These are phyloP conservation scores for Pyrrhosoma nymphula DNA, from an alignment of 2,888 invertebrate species.

Conservation along the genomic window DNA sequence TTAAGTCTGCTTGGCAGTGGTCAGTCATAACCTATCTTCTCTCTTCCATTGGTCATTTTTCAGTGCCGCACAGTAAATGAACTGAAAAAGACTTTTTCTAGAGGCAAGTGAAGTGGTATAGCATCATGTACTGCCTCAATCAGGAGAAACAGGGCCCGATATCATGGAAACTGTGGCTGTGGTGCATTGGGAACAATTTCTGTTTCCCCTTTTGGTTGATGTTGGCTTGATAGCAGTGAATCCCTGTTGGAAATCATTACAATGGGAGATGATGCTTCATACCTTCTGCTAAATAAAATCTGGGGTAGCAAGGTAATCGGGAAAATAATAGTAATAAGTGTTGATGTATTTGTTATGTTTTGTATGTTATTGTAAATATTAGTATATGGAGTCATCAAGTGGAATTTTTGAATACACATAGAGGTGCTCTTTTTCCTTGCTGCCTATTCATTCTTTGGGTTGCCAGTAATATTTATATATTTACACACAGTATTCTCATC, in stretches of 20 bases:
- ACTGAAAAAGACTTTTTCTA: conserved; percentile 63
- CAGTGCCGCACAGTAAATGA: conserved; percentile 62
- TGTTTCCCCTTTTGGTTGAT: conserved; percentile 37
- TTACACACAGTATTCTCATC: conserved; percentile 67
- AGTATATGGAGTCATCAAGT: conserved; percentile 58
- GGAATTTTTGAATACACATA: conserved; percentile 62
- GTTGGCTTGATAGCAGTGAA: conserved; percentile 62
- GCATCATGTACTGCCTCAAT: conserved; percentile 43
- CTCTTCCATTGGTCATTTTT: conserved; percentile 62
- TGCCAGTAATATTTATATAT: conserved; percentile 67
- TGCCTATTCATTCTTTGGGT: conserved; percentile 67
- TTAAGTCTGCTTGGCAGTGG: conserved; percentile 18
- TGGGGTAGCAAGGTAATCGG: conserved; percentile 65
- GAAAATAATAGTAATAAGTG: conserved; percentile 58
- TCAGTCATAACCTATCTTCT: conserved; percentile 61
- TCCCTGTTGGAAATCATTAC: conserved; percentile 37
- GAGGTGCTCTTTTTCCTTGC: conserved; percentile 66
- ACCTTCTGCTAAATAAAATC: conserved; percentile 66
- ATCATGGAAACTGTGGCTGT: conserved; percentile 54
- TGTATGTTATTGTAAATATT: conserved; percentile 61
- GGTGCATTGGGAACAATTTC: conserved; percentile 43
- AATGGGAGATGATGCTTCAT: conserved; percentile 59
- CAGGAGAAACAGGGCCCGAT: conserved; percentile 56
- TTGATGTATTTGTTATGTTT: conserved; percentile 67
- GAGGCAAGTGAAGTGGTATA: conserved; percentile 59